phyloP scores from a whole-genome alignment of 2,888 invertebrate genomes.

The Portevinia maculata region DNA sequence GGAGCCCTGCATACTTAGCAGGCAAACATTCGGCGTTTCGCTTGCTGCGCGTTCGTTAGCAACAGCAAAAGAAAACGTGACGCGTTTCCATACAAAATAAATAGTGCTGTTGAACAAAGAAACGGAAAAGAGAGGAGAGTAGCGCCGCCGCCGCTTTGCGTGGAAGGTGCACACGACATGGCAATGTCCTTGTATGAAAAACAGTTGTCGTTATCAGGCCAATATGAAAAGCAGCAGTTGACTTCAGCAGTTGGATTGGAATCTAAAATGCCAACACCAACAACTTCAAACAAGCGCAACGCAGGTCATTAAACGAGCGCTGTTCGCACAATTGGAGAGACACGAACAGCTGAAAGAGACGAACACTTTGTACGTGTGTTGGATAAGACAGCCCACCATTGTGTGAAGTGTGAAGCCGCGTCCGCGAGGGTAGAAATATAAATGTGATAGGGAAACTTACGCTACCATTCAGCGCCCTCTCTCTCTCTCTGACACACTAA shows the following conservation, averaged over 20 bases:
- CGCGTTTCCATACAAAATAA: slow-evolving; percentile 54
- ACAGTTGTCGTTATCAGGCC: slow-evolving; percentile 80
- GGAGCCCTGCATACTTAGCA: slow-evolving; percentile 78
- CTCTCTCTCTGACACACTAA: slow-evolving; percentile 20
- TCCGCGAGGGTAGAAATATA: background rate
- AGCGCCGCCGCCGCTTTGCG: background rate
- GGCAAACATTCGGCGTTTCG: slow-evolving; percentile 21
- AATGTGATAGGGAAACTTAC: background rate
- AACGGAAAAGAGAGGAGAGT: slow-evolving; percentile 6
- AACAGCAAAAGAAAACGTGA: background rate
- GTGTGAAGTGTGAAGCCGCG: background rate
- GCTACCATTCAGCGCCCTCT: background rate
- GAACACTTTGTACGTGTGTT: slow-evolving; percentile 6
- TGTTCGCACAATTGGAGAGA: background rate
- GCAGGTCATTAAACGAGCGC: background rate
- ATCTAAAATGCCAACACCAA: background rate
- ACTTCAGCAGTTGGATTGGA: slow-evolving; percentile 5
- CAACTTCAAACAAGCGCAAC: no score
- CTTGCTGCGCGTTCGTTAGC: background rate
- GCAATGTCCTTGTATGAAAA: slow-evolving; percentile 83
- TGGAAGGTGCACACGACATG: slow-evolving; percentile 76
- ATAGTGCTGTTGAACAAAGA: slow-evolving; percentile 11
- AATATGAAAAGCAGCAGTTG: slow-evolving; percentile 75
- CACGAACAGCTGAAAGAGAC: slow-evolving; percentile 2
- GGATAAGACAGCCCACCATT: slow-evolving; percentile 38